Base-by-base conservation (phyloP, 2,113 vertebrate species). In the Rattus rattus region DNA sequence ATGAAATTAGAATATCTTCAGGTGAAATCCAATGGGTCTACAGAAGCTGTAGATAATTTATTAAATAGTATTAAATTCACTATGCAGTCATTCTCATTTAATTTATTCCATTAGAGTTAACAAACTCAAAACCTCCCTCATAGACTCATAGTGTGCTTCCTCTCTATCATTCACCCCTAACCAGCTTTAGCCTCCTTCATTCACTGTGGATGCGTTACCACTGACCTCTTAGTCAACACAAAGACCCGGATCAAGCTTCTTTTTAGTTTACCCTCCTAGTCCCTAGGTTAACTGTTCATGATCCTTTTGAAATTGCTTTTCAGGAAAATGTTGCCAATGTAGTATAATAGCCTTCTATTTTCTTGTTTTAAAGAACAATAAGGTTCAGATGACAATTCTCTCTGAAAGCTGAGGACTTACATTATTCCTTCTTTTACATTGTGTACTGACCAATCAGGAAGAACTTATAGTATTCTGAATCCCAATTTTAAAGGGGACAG, bases 301-400 rank as follows among this genome's bases (percentile, higher is more conserved):
- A 93, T 20, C 2, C 5, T 85, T 94, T 77, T 90, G 59, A 73
- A 96, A 56, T 56, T 81, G 43, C 12, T 86, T 96, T 39, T 91
- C 76, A 85, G 26, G 81, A 24, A 94, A 94, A 94, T 7, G 81
- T 90, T 59, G 49, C 85, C 84, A 90, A 87, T 83, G 65, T 56
- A 77, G 63, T 77, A 59, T 8, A 81, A 89, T 22, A 1, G 49
- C 5, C 16, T 80, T 70, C 14, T 54, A 65, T 77, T 88, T 94
- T 96, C 52, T 92, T 83, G n/a, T 94, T 76, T 94, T 63, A 80
- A 83, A 90, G 28, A 73, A 90, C 33, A 84, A 49, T 59, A 88
- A 19, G 30, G 72, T 96, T 81, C 94, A 67, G 63, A 77, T 47
- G 90, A 80, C 17, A 36, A 12, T 65, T 84, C 89, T 67, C 43